A percentile compares a stretch with the other conserved stretches of the same genome.
phyloP scores from a whole-genome alignment of 2,797 vertebrate species.

The Xiphorhynchus erythropygius region DNA sequence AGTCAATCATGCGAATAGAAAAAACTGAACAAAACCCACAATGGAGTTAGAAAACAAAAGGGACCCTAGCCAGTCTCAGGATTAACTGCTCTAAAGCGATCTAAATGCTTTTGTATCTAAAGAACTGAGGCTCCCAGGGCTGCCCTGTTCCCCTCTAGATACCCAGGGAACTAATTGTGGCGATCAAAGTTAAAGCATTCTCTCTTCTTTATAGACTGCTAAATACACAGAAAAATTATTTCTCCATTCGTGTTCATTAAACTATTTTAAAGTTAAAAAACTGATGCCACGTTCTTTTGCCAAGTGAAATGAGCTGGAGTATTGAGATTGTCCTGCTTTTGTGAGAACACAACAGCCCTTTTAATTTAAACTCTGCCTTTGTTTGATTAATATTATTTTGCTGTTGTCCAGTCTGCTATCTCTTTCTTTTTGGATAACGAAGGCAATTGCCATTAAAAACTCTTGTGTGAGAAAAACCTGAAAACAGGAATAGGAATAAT shows the following conservation, averaged over 20 bases:
- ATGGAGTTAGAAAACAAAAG: constrained; percentile 86
- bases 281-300: constrained; percentile 57
- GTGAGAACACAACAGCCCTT: constrained; percentile 47
- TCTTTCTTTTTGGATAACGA: constrained; percentile 59
- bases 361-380: constrained; percentile 67
- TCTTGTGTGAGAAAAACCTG: constrained; percentile 54
- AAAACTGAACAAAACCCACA: constrained; percentile 85
- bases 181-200: constrained; percentile 80
- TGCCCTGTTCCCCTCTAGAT: constrained; percentile 74
- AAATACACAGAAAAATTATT: constrained; percentile 77
- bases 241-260: constrained; percentile 79
- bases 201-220: constrained; percentile 79
- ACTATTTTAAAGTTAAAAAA: constrained; percentile 81
- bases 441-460: constrained; percentile 57
- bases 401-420: constrained; percentile 56
- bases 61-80: constrained; percentile 83
- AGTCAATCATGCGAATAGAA: constrained; percentile 84
- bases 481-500: constrained; percentile 35
- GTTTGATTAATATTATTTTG: constrained; percentile 69
- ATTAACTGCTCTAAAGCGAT: constrained; percentile 87
- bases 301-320: constrained; percentile 62
- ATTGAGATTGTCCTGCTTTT: constrained; percentile 64
- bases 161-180: constrained; percentile 83
- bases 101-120: constrained; percentile 86
- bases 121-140: constrained; percentile 78